A percentile compares a stretch with the other conserved stretches of the same genome.
Evolutionary conservation across 2,797 vertebrate genomes (phyloP).

Genomic region (Centroberyx gerrardi): DNA sequence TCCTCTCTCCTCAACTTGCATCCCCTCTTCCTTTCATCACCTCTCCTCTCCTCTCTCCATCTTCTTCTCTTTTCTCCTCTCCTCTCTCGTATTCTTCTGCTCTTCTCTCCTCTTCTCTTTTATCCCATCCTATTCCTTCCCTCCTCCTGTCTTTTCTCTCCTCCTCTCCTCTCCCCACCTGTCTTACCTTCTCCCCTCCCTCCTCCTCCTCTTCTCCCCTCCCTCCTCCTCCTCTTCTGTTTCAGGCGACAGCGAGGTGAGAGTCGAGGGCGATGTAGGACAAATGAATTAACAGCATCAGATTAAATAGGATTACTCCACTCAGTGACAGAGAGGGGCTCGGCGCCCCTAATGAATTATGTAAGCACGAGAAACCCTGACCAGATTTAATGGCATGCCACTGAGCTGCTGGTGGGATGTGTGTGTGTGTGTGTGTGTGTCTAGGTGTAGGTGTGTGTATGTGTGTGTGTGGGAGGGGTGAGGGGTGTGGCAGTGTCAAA

Average conservation of each 20-base stretch:
- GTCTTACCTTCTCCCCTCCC: background rate
- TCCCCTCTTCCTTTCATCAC: too few species aligned
- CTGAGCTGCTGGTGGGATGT: constrained; percentile 9
- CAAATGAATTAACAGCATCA: constrained; percentile 75
- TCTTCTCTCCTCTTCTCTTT: background rate
- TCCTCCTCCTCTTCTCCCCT: background rate
- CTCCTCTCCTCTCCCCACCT: background rate
- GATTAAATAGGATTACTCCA: constrained; percentile 68
- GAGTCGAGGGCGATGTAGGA: constrained; percentile 57
- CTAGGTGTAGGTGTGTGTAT: constrained; percentile 19
- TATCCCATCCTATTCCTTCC: background rate
- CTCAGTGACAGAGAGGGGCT: constrained; percentile 46
- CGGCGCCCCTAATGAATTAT: constrained; percentile 64
- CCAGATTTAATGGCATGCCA: constrained; percentile 41
- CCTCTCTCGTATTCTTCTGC: background rate
- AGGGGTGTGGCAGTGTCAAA: background rate
- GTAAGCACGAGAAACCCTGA: constrained; percentile 55
- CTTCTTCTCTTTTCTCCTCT: background rate
- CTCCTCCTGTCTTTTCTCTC: background rate
- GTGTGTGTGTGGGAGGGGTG: background rate
- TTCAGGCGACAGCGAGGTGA: constrained; percentile 42
- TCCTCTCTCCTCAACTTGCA: background rate
- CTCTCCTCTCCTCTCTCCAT: constrained; percentile 11
- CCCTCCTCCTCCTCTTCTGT: constrained; percentile 1
- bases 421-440: constrained; percentile 12